Conservation (phyloP, 2,113 vertebrate genomes). For the Riparia riparia region DNA sequence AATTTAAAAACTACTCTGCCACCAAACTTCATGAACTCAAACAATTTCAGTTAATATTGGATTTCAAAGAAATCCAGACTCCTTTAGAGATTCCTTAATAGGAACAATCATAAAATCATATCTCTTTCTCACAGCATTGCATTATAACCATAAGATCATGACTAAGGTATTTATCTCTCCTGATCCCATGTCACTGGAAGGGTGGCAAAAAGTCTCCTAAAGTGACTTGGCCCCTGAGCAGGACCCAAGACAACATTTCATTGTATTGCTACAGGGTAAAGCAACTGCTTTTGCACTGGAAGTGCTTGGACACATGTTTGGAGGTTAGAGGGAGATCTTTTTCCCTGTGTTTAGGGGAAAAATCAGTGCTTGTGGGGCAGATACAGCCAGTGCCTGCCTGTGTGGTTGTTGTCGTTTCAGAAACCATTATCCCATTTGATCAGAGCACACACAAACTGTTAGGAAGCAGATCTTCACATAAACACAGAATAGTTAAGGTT, state of each 20-base stretch:
- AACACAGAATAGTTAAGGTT: not conserved
- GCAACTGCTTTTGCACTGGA: not conserved
- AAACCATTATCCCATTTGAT: not conserved
- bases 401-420: not conserved
- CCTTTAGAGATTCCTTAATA: not conserved
- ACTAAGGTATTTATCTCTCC: not conserved
- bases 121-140: not conserved
- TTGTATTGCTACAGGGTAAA: not conserved
- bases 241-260: not conserved
- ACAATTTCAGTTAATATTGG: not conserved
- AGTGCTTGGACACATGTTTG: not conserved
- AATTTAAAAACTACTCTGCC: not conserved
- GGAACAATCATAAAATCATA: not conserved
- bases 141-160: not conserved
- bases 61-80: not conserved
- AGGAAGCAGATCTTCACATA: not conserved
- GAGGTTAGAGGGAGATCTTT: not conserved
- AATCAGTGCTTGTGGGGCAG: not conserved
- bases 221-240: not conserved
- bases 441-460: not conserved
- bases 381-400: not conserved
- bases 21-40: not conserved
- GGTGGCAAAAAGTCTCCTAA: not conserved
- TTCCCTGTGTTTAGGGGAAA: accelerated
- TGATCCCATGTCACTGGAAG: not conserved